phyloP scores from a whole-genome alignment of 2,113 vertebrate genomes.

The Cephalopholis sonnerati region DNA sequence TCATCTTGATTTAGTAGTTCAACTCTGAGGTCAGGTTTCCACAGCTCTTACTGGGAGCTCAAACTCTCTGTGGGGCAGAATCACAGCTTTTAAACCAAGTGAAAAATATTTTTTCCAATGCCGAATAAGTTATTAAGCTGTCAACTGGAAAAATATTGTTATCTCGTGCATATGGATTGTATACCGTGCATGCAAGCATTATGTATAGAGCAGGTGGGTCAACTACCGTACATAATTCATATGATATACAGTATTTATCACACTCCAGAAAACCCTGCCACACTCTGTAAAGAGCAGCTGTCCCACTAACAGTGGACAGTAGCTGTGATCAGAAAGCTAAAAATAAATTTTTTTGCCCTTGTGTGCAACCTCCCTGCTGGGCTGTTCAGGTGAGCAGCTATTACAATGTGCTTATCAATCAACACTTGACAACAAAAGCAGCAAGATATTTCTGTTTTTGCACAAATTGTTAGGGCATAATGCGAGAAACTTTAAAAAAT shows the following conservation, averaged over 20 bases:
- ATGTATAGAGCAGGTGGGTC: not conserved
- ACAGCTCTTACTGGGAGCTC: slow-evolving; percentile 18
- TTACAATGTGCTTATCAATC: slow-evolving; percentile 48
- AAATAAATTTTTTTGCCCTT: not conserved
- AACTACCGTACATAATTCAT: slow-evolving; percentile 5
- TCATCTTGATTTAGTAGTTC: slow-evolving; percentile 68
- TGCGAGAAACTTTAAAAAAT: not conserved
- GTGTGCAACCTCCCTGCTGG: slow-evolving; percentile 10
- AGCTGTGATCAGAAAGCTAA: not conserved
- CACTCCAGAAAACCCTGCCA: slow-evolving; percentile 12
- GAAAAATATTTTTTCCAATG: not conserved
- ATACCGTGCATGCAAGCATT: not conserved
- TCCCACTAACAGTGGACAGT: not conserved
- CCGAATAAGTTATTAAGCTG: not conserved
- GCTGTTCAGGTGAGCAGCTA: slow-evolving; percentile 23
- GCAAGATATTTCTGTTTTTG: not conserved
- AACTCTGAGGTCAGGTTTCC: slow-evolving; percentile 36
- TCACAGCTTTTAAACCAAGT: not conserved
- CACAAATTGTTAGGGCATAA: not conserved
- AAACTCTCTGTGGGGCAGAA: not conserved
- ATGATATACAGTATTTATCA: slow-evolving; percentile 6
- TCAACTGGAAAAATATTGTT: slow-evolving; percentile 4
- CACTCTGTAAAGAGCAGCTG: slow-evolving; percentile 2
- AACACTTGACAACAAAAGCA: not conserved
- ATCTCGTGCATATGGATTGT: not conserved